Conservation (phyloP, 2,113 vertebrate species). For the Eidolon helvum region DNA sequence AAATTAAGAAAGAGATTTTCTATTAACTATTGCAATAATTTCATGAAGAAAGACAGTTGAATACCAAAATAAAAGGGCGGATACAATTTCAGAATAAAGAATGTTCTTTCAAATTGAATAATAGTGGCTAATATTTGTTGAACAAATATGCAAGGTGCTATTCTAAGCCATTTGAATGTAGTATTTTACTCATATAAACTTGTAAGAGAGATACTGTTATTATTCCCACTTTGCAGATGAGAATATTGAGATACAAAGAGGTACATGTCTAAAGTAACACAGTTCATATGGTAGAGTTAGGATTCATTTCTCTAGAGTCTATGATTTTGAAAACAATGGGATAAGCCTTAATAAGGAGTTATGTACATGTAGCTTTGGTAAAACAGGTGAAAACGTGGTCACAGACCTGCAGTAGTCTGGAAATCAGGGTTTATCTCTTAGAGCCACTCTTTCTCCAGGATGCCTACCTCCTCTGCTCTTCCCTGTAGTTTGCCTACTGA, state of each 20-base stretch:
- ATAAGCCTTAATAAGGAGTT: not conserved
- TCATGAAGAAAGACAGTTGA: slow-evolving; percentile 1
- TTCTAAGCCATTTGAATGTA: not conserved
- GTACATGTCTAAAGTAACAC: not conserved
- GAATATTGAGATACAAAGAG: not conserved
- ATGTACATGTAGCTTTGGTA: not conserved
- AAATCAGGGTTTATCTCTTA: not conserved
- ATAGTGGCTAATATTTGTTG: not conserved
- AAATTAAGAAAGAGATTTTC: not conserved
- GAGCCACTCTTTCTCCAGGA: not conserved
- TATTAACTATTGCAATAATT: not conserved
- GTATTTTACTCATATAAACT: not conserved
- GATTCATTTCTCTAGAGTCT: not conserved
- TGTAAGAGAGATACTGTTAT: not conserved
- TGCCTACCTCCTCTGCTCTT: not conserved
- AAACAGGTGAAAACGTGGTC: not conserved
- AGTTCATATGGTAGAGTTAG: not conserved
- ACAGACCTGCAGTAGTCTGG: not conserved
- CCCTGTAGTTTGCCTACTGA: not conserved
- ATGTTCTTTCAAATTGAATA: not conserved
- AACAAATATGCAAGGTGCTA: not conserved
- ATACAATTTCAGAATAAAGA: slow-evolving; percentile 13
- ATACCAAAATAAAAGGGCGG: not conserved
- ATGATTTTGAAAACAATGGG: not conserved
- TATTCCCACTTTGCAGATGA: not conserved